Evolutionary conservation across 2,113 vertebrate genomes (phyloP), one percentile per base, ranked within the genome.

Genomic region (Empidonax alnorum): DNA sequence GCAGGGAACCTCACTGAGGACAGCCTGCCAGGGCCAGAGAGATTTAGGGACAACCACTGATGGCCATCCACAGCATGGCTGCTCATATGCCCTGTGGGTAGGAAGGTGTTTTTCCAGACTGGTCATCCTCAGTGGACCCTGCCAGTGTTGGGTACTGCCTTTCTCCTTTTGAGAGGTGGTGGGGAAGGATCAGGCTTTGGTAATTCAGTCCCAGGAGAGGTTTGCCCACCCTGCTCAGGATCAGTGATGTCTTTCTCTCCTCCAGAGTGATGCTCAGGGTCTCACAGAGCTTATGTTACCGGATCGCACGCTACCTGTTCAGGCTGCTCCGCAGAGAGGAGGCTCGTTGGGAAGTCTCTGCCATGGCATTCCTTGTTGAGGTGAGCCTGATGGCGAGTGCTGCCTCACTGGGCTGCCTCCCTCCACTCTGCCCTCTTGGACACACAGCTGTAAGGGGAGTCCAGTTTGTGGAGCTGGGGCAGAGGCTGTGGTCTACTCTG

Each of bases 201-300:
- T 28, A 19, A 55, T 24, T 47, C 55, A 52, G 61, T 59, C n/a
- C 14, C 41, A 76, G 55, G 42, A 35, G 25, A 76, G 17, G 11
- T 49, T 42, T 69, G 21, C 22, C 30, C 19, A 6, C 31, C 12
- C 14, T 50, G 35, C 55, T 49, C 41, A 47, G 31, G 31, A 55
- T 15, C 1, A 0, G 27, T 0, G 0, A 31, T 49, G 21, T 16
- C 31, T 49, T 76, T 75, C 31, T 69, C 20, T 35, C 27, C 25
- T 56, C 30, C 65, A 90, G 79, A 37, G 8, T 63, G 35, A 88
- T 72, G 35, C 35, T 56, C 58, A 79, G 42, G 25, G 25, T 31
- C 49, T 88, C 85, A 22, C 20, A 27, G 25, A 4, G 58, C 42
- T 35, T 72, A 67, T 72, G 67, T 56, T 88, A 49, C 35, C 67